Conservation (phyloP, 2,113 vertebrate species). For the Terrapene triunguis region DNA sequence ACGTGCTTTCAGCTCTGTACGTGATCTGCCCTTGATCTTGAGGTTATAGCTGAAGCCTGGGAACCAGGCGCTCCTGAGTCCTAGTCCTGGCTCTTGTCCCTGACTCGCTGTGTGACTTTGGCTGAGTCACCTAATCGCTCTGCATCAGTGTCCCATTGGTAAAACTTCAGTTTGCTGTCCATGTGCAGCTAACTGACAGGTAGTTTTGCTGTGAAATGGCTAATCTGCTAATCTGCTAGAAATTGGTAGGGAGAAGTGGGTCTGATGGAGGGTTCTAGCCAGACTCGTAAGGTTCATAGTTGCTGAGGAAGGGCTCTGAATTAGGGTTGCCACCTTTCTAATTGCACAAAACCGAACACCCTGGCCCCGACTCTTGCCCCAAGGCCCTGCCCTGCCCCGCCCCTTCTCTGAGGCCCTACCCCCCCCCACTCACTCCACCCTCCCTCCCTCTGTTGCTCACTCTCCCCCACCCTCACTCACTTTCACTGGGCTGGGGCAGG, state of each 20-base stretch:
- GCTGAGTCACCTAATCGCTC: neutral
- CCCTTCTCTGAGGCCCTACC: no score
- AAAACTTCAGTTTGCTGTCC: neutral
- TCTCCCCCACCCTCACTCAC: no score
- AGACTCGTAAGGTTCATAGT: neutral
- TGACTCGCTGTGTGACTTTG: neutral
- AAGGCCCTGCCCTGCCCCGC: no score
- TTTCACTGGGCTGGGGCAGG: no score
- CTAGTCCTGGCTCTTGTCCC: neutral
- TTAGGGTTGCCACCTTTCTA: no score
- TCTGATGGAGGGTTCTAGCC: neutral
- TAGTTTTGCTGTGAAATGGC: neutral
- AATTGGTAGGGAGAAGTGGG: neutral
- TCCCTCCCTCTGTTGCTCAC: no score
- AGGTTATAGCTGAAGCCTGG: no score
- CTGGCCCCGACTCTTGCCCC: no score
- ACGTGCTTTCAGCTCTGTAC: neutral
- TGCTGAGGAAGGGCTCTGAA: neutral
- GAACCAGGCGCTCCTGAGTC: neutral
- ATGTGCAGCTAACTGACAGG: neutral
- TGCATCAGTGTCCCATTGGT: neutral
- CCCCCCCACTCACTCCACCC: no score
- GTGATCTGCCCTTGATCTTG: neutral
- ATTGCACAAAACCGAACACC: no score
- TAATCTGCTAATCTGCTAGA: neutral